These are phyloP conservation scores for Ascaphus truei DNA, from an alignment of 2,113 vertebrate species.

Conservation along the genomic window DNA sequence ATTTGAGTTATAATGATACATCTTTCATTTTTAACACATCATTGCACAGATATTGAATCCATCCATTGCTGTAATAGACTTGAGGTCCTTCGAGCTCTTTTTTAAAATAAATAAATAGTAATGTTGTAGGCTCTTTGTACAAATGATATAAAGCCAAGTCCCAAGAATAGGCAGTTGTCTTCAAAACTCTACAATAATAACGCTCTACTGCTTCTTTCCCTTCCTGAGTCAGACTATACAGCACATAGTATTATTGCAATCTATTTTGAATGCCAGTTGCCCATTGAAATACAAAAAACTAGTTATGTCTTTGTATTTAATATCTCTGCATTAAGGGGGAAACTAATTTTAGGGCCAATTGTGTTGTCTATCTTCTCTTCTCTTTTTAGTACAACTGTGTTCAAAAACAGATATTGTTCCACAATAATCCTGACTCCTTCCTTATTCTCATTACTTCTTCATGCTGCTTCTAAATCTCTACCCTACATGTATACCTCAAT, in stretches of 20 bases:
- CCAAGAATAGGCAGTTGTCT: constrained; percentile 27
- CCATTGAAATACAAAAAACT: no score
- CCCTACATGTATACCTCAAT: no score
- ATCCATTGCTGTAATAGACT: constrained; percentile 83
- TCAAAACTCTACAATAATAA: constrained; percentile 9
- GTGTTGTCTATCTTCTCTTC: no score
- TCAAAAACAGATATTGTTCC: no score
- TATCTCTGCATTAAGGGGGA: not conserved
- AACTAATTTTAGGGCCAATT: no score
- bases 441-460: no score
- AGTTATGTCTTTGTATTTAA: not conserved
- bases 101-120: constrained; percentile 58
- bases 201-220: constrained; percentile 3
- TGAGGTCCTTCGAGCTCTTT: constrained; percentile 56
- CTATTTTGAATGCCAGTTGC: no score
- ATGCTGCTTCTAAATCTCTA: no score
- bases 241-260: constrained; percentile 19
- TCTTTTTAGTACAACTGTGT: no score
- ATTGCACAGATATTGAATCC: constrained; percentile 86
- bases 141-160: constrained; percentile 24
- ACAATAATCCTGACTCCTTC: no score
- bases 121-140: constrained; percentile 9
- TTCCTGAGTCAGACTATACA: not conserved
- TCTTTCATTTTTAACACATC: constrained; percentile 82
- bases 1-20: constrained; percentile 80